Conservation (phyloP, 2,113 vertebrate species). For the Phalacrocorax aristotelis region DNA sequence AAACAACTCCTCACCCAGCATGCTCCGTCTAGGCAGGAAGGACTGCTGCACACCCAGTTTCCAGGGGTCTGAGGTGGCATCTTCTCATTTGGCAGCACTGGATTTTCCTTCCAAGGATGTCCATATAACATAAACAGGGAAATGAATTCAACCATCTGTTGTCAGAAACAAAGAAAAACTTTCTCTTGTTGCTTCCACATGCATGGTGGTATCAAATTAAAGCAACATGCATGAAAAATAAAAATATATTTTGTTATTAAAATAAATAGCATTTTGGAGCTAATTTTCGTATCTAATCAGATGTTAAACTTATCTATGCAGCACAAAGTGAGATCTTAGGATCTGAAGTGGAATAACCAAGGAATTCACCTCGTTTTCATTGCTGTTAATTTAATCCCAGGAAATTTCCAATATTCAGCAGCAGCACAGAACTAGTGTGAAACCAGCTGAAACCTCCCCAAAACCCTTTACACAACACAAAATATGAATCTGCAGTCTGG, state of each 20-base stretch:
- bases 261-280: neutral
- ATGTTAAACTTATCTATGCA: neutral
- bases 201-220: neutral
- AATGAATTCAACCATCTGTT: neutral
- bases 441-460: neutral
- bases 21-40: neutral
- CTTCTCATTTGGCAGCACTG: rapidly evolving
- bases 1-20: neutral
- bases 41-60: neutral
- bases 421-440: neutral
- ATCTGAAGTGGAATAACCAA: neutral
- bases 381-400: neutral
- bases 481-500: neutral
- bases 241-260: neutral
- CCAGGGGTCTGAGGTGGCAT: neutral
- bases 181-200: neutral
- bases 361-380: neutral
- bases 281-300: neutral
- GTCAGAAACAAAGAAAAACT: neutral
- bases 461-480: neutral
- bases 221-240: neutral
- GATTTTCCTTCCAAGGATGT: neutral
- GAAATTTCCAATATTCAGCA: neutral
- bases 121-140: neutral
- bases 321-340: neutral